phyloP scores from a whole-genome alignment of 1,140 invertebrate species.

The Eupeodes corollae region DNA sequence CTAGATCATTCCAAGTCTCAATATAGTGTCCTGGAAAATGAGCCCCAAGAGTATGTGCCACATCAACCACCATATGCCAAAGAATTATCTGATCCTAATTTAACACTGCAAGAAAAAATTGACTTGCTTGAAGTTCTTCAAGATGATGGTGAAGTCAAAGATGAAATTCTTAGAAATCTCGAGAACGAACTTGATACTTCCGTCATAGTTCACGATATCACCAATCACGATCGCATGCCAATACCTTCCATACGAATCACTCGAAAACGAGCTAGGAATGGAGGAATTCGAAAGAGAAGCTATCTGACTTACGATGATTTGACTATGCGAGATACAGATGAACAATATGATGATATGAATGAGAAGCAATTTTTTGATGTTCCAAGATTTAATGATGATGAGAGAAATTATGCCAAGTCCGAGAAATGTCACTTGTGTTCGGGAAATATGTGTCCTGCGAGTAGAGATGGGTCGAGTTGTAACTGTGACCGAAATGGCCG shows the following conservation, averaged over 20 bases:
- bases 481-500: background rate
- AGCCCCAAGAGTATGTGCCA: no score
- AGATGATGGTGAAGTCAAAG: background rate
- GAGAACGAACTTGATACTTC: background rate
- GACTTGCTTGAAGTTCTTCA: background rate
- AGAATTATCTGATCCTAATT: background rate
- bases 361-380: background rate
- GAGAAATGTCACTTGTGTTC: background rate
- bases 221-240: no score
- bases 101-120: background rate
- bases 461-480: background rate
- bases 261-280: background rate
- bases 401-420: background rate
- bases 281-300: conserved; percentile 1
- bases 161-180: background rate
- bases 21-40: no score
- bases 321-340: background rate
- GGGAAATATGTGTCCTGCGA: background rate
- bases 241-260: background rate
- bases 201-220: no score
- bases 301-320: background rate
- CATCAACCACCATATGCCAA: no score
- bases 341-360: background rate
- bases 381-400: background rate
- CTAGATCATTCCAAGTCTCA: no score